Base-by-base conservation (phyloP, 2,888 invertebrate genomes). In the Cheilosia soror region DNA sequence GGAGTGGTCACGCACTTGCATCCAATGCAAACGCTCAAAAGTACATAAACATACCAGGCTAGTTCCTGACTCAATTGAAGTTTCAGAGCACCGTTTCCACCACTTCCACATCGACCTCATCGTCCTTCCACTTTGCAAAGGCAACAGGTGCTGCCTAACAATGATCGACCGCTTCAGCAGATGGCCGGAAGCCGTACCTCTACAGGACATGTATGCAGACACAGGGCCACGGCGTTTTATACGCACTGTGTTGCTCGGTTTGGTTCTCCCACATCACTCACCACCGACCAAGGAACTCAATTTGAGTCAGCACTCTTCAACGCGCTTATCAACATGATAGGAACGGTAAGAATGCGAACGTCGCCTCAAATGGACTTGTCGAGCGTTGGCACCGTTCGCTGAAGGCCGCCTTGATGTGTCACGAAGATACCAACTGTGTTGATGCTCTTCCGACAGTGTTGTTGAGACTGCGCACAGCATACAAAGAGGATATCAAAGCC, bases 1-100 rank as follows among this genome's bases (percentile, higher is more conserved):
- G 15, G 37, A 75, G 4, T 75, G 65, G 58, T 75, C 75, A 47
- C 58, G 58, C 6, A 68, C 47, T 11, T 66, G 76, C 33, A 15
- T 58, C 5, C 40, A 60, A 42, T 76, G 51, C 31, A 51, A 76
- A 58, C 66, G 62, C 4, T 76, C 58, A 0, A 76, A 66, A 3
- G 31, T 76, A 1, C 25, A 77, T 9, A n/a, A 53, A 4, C 91
- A 91, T 87, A 88, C 86, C n/a, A 44, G 25, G 1, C 57, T 42
- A 40, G 13, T 87, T 0, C 87, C 88, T 11, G 72, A 68, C 2
- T 25, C 49, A 57, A 72, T 68, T 42, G 2, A 87, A 88, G 55
- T 63, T 51, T 31, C 72, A 11, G 77, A 68, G 0, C 33, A 71
- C 4, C 72, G 72, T 11, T 82, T 71, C 13, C 47, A 65, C 11